Evolutionary conservation across 2,797 vertebrate species (phyloP).

Genomic region (Balearica regulorum): DNA sequence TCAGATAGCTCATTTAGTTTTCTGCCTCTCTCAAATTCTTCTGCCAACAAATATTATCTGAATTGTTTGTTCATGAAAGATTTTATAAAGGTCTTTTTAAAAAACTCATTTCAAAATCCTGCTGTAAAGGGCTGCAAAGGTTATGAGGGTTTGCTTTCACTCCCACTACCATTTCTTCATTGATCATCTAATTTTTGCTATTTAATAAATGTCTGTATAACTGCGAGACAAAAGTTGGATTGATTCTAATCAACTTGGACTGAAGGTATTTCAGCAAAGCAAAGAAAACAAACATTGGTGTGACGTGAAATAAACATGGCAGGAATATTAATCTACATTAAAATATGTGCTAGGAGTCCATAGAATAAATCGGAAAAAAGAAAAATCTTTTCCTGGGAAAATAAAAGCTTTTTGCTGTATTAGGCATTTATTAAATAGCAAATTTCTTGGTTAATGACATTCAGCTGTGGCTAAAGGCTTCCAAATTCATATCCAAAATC

Average conservation of each 20-base stretch:
- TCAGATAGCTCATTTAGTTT: constrained; percentile 17
- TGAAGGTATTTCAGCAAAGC: not conserved
- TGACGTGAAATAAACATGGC: not conserved
- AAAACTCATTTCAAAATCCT: not conserved
- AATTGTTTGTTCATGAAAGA: constrained; percentile 50
- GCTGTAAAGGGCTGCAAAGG: constrained; percentile 14
- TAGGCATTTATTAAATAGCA: not conserved
- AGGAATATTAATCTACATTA: not conserved
- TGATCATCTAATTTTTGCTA: constrained; percentile 28
- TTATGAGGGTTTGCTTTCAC: constrained; percentile 37
- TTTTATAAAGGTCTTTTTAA: constrained; percentile 35
- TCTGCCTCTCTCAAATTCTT: constrained; percentile 14
- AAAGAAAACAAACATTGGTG: not conserved
- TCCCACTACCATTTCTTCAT: constrained; percentile 16
- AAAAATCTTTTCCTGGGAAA: not conserved
- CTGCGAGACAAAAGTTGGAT: not conserved
- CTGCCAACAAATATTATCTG: constrained; percentile 25
- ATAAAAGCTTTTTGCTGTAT: not conserved
- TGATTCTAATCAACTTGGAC: constrained; percentile 3
- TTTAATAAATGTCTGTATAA: constrained; percentile 40
- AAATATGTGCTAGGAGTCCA: not conserved
- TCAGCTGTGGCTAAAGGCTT: not conserved
- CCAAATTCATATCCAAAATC: not conserved
- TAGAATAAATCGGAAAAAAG: not conserved
- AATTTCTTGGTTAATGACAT: not conserved